phyloP scores from a whole-genome alignment of 1,140 invertebrate species.

The Caenorhabditis brenneri region DNA sequence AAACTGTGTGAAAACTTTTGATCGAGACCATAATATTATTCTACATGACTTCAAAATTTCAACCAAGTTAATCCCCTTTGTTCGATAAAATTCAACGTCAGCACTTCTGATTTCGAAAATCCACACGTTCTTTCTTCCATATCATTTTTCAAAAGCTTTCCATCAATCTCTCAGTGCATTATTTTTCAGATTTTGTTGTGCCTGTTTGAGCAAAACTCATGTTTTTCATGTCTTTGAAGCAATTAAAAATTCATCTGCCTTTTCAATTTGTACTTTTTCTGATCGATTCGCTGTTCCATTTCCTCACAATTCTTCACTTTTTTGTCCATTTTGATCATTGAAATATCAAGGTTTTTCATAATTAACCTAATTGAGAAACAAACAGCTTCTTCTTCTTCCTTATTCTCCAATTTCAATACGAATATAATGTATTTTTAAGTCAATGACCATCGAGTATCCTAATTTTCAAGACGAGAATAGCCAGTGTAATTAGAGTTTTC shows the following conservation, averaged over 20 bases:
- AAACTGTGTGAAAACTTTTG: too few species aligned
- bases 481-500: background rate
- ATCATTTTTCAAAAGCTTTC: too few species aligned
- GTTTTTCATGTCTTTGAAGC: too few species aligned
- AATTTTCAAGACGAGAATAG: conserved; percentile 27
- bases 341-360: background rate
- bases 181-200: too few species aligned
- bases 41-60: too few species aligned
- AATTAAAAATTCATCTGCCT: background rate
- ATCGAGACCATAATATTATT: too few species aligned
- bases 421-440: background rate
- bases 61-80: too few species aligned
- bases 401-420: conserved; percentile 14
- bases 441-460: background rate
- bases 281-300: background rate
- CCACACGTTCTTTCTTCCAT: too few species aligned
- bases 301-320: background rate
- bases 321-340: background rate
- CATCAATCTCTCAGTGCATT: too few species aligned
- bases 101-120: too few species aligned
- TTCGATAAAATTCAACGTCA: too few species aligned
- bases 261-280: background rate
- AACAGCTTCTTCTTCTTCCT: background rate
- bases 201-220: too few species aligned
- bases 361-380: background rate